Conservation (phyloP, 2,113 vertebrate genomes). For the Phalacrocorax pelagicus region DNA sequence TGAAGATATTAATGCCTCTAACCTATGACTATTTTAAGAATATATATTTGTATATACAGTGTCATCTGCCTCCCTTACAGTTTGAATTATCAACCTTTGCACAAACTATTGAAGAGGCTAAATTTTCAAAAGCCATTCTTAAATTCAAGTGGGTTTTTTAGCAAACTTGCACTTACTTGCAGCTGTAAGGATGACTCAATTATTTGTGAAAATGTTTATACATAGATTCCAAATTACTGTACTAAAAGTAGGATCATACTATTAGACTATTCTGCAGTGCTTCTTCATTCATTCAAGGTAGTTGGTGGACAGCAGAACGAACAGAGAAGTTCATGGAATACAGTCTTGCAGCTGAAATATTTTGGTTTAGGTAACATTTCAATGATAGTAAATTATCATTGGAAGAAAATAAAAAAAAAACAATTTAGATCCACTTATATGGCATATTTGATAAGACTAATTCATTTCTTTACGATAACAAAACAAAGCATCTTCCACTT, state of each 20-base stretch:
- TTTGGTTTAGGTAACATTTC: neutral
- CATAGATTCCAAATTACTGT: neutral
- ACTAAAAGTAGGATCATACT: neutral
- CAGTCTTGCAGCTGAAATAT: neutral
- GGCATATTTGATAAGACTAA: neutral
- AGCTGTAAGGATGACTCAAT: slow-evolving; percentile 37
- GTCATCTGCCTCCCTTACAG: neutral
- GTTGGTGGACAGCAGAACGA: neutral
- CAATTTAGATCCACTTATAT: neutral
- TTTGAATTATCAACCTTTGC: neutral
- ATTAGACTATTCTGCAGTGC: neutral
- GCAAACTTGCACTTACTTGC: neutral
- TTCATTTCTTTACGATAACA: neutral
- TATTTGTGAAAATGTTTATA: neutral
- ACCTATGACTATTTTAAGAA: neutral
- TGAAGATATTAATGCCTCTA: neutral
- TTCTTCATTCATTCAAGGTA: neutral
- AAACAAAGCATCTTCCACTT: neutral
- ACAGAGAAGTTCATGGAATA: neutral
- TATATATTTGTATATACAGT: neutral
- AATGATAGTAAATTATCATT: neutral
- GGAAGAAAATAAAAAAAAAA: neutral
- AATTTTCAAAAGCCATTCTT: neutral
- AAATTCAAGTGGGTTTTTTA: neutral
- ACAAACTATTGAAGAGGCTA: neutral